Conservation (phyloP, 2,888 invertebrate species). For the Erebia palarica region DNA sequence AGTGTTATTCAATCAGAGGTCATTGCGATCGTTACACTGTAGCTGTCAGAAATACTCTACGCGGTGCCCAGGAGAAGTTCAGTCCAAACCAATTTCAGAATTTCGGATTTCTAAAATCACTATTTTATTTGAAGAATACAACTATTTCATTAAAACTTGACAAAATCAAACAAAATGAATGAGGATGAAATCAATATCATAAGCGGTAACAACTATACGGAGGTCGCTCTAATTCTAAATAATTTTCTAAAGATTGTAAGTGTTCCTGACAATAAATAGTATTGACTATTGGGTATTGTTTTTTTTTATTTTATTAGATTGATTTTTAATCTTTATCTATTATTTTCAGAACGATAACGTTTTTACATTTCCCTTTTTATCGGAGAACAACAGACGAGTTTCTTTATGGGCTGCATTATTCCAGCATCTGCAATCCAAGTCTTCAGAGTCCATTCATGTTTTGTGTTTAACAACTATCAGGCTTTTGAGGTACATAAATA, state of each 20-base stretch:
- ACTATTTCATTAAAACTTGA: not conserved
- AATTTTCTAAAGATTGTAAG: constrained; percentile 63
- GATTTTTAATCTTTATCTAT: not conserved
- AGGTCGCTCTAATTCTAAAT: constrained; percentile 54
- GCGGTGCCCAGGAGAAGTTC: too few species aligned
- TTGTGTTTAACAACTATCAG: constrained; percentile 84
- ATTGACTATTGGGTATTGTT: not conserved
- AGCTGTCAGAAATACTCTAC: too few species aligned
- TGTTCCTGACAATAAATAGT: constrained; percentile 3
- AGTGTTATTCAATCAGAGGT: too few species aligned
- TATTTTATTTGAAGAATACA: too few species aligned
- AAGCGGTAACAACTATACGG: constrained; percentile 50
- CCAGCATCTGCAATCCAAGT: constrained; percentile 77
- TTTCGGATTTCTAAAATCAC: too few species aligned
- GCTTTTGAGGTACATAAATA: constrained; percentile 81
- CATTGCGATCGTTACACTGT: too few species aligned
- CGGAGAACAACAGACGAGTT: constrained; percentile 75
- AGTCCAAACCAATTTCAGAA: too few species aligned
- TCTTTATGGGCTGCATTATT: constrained; percentile 85
- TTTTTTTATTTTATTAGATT: not conserved
- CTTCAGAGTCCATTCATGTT: constrained; percentile 70
- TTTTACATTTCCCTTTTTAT: constrained; percentile 84
- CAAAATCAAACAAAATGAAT: constrained; percentile 60
- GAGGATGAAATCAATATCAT: constrained; percentile 64
- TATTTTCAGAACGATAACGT: constrained; percentile 73